Evolutionary conservation across 2,113 vertebrate species (phyloP), one percentile per base, ranked within the genome.

Genomic region (Myanophis thanlyinensis): DNA sequence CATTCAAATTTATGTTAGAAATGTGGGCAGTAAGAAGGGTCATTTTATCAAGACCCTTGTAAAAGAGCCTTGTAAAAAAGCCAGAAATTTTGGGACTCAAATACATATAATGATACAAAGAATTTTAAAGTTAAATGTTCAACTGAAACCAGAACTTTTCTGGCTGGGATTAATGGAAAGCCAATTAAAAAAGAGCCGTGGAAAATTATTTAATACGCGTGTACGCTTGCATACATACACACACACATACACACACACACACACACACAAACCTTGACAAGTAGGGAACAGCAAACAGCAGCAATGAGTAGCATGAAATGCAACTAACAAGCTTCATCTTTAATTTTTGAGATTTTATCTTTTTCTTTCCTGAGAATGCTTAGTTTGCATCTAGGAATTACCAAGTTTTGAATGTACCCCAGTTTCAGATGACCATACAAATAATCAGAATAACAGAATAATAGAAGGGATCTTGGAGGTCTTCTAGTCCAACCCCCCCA

Each of bases 171-270:
- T 67, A 35, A 35, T 67, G 62, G 62, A 67, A 67, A 67, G 30
- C n/a, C 30, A 67, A 67, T 67, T 67, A 1, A 67, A 67, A 67
- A 35, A 67, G 62, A 35, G 13, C 30, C 5, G 2, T 35, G 12
- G 30, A 67, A 67, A 13, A 35, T 67, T 67, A 35, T 67, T 67
- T 67, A 67, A 67, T 67, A 67, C 3, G 30, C 27, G n/a, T 67
- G 62, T 10, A n/a, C 13, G 2, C 13, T n/a, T n/a, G 4, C 30
- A 15, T 0, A 15, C 12, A 1, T 2, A 5, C 12, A 4, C 12
- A 4, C 23, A 9, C 10, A 30, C 27, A 30, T 3, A 11, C 10
- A 30, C 25, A 59, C 2, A 25, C 23, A 53, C 4, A 20, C 1
- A 51, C n/a, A n/a, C n/a, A n/a, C n/a, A n/a, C n/a, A n/a, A n/a